Evolutionary conservation across 2,113 vertebrate species (phyloP).

Genomic region (Sebastes fasciatus): DNA sequence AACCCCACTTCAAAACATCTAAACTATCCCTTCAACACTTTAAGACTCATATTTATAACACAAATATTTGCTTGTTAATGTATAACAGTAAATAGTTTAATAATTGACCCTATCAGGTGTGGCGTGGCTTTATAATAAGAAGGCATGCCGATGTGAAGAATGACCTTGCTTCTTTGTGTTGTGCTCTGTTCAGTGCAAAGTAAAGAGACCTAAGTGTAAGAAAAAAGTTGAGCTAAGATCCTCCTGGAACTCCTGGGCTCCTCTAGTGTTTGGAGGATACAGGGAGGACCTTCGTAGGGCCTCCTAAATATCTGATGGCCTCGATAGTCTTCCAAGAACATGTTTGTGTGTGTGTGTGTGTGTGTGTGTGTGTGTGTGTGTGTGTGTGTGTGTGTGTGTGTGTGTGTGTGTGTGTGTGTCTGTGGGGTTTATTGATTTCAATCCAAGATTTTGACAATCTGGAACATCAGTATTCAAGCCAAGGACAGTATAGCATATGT

Average conservation of each 20-base stretch:
- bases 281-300: conserved; percentile 29
- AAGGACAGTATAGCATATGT: conserved; percentile 22
- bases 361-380: conserved; percentile 28
- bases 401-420: conserved; percentile 26
- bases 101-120: conserved; percentile 26
- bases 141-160: conserved; percentile 16
- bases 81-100: conserved; percentile 10
- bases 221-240: conserved; percentile 1
- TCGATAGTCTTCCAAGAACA: conserved; percentile 31
- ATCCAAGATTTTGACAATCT: conserved; percentile 51
- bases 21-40: background rate
- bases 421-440: conserved; percentile 50
- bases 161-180: conserved; percentile 8
- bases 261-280: conserved; percentile 10
- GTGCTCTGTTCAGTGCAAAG: background rate
- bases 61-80: conserved; percentile 23
- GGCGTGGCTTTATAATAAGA: conserved; percentile 1
- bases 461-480: conserved; percentile 25
- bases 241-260: background rate
- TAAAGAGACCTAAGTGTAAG: background rate
- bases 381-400: conserved; percentile 29
- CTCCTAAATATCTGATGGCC: conserved; percentile 35
- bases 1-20: too few relatives aligned
- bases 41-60: background rate
- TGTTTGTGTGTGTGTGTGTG: conserved; percentile 37